Evolutionary conservation across 2,888 invertebrate genomes (phyloP), one percentile per base, ranked within the genome.

Genomic region (Neelides folsomi): DNA sequence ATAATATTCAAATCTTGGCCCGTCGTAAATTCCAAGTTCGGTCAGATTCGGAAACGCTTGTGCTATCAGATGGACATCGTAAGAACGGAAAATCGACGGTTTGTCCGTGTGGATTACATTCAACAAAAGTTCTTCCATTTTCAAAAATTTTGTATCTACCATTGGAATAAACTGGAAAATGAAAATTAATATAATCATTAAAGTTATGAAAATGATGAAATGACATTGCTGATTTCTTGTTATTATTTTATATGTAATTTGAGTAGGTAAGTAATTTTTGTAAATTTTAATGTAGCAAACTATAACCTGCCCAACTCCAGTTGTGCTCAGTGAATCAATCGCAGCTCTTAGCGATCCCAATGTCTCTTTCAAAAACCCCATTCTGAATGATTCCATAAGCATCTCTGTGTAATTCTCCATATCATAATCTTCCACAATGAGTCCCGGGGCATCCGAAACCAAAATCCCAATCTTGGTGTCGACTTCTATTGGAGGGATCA

Each of bases 21-120:
- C 58, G 44, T 60, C 58, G 10, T 49, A 50, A 42, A 60, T 56
- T n/a, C 49, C 43, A 7, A 60, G 20, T 9, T 48, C 38, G 1
- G 56, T 55, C 39, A 60, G 45, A 47, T 58, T 60, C 37, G 53
- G 55, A 39, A 58, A 60, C 2, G 51, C 42, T 2, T 44, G 27
- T 36, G 50, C 53, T 1, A 60, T 10, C 12, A 40, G 47, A 13
- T 52, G 47, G 12, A 57, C 47, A 40, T 59, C 57, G 48, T 51
- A 34, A 2, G 49, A 49, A 10, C 19, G 9, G 37, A 49, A 49
- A 20, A 4, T 35, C 7, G 49, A 43, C 13, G 13, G 9, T 13
- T 36, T 16, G 7, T 37, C 49, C 19, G 42, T 49, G 37, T 37
- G 42, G 36, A 49, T 35, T 9, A 43, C 43, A 13, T 49, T 49